Evolutionary conservation across 2,888 invertebrate genomes (phyloP), one percentile per base, ranked within the genome.

Genomic region (Chalcosyrphus nemorum): DNA sequence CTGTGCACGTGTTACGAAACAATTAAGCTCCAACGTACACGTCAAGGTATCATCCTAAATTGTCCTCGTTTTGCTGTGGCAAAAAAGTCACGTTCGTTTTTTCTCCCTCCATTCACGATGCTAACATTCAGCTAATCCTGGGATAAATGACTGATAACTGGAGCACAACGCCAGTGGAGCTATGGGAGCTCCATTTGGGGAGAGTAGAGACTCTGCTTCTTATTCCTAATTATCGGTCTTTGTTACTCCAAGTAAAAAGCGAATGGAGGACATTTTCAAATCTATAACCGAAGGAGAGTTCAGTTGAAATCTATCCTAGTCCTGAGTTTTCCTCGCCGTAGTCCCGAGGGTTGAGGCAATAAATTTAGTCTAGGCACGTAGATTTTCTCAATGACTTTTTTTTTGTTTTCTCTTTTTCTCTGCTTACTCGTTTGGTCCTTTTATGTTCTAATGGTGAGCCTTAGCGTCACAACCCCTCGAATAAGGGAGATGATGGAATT

Each of bases 291-390:
- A 27, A 24, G 38, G 47, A 63, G 68, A 61, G 59, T 84, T 81
- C 61, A 72, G 59, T 84, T 81, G 56, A 72, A 77, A 77, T 65
- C 35, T 59, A 54, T 66, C n/a, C 29, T 38, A 29, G 50, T 29
- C 29, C 47, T 50, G 54, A 38, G 63, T 7, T 45, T n/a, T n/a
- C n/a, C n/a, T n/a, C n/a, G 38, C n/a, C 59, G 15, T 19, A 6
- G 19, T 43, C 19, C 84, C 85, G 68, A 52, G 81, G 84, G 86
- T 85, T 81, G 86, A 86, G 85, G 86, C 86, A 86, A 87, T 87
- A 87, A 86, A 87, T 87, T 87, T 87, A 87, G 87, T 87, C 87
- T 86, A 87, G 86, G 87, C 87, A 87, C 87, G 87, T 87, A 87
- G 86, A 72, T 70, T 87, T 86, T 77, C 66, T 66, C 74, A 86